Percentiles rank a stretch among this genome's conserved stretches.
Evolutionary conservation across 2,113 vertebrate species (phyloP).

Genomic region (Canis aureus): DNA sequence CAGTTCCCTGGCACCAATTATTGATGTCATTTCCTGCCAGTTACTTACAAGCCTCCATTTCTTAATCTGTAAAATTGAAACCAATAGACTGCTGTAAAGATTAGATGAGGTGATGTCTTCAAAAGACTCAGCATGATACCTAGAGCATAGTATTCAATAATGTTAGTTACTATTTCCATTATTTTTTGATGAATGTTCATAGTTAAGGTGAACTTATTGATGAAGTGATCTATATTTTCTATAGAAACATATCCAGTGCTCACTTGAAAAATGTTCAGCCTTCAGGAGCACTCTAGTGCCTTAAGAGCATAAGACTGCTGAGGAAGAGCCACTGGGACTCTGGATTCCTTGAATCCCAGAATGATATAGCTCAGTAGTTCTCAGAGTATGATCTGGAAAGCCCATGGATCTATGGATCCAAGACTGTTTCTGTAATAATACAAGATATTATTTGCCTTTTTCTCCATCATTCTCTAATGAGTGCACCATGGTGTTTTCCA

Average conservation of each 20-base stretch:
- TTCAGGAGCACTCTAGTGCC: not conserved
- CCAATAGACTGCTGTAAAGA: not conserved
- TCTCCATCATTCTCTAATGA: not conserved
- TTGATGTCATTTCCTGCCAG: not conserved
- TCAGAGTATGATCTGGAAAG: not conserved
- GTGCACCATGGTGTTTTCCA: not conserved
- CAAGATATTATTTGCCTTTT: not conserved
- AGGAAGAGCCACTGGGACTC: not conserved
- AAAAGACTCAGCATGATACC: not conserved
- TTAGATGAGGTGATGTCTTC: not conserved
- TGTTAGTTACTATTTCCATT: not conserved
- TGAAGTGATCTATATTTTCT: not conserved
- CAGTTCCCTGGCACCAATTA: not conserved
- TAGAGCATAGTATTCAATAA: not conserved
- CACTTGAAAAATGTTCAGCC: not conserved
- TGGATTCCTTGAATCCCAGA: not conserved
- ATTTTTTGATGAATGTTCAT: not conserved
- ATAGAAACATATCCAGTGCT: not conserved
- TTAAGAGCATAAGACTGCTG: not conserved
- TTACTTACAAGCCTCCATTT: not conserved
- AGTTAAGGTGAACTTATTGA: not conserved
- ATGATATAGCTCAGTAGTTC: not conserved
- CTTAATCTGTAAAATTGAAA: not conserved
- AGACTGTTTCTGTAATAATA: not conserved
- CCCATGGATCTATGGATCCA: not conserved